These are phyloP conservation scores for Erythrolamprus reginae DNA, from an alignment of 2,113 vertebrate species.

Conservation along the genomic window DNA sequence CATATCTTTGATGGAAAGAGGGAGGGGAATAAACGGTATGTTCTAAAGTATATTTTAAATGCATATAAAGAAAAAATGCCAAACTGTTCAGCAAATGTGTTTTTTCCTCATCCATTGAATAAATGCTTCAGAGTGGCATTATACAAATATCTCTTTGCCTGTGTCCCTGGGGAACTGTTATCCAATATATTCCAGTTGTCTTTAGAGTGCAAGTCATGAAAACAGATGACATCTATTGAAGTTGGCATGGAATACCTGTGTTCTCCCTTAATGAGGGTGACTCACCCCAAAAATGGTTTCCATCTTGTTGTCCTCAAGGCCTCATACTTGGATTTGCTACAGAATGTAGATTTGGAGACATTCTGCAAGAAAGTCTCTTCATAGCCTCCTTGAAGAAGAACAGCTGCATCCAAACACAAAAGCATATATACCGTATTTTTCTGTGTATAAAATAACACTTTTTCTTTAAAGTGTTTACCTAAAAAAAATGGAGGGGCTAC, in stretches of 20 bases:
- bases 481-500: too few relatives aligned
- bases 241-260: not conserved
- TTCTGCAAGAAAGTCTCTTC: too few relatives aligned
- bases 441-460: too few relatives aligned
- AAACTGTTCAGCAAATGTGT: constrained; percentile 39
- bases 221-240: not conserved
- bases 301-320: not conserved
- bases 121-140: constrained; percentile 48
- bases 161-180: not conserved
- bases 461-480: too few relatives aligned
- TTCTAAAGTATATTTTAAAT: constrained; percentile 38
- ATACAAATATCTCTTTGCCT: constrained; percentile 13
- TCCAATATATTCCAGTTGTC: not conserved
- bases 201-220: not conserved
- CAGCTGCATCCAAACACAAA: not conserved
- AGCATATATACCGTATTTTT: too few relatives aligned
- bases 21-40: not conserved
- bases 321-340: too few relatives aligned
- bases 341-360: not conserved
- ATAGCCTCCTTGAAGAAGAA: not conserved
- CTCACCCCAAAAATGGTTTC: not conserved
- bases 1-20: constrained; percentile 12
- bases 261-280: not conserved
- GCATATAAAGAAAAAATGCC: constrained; percentile 15
- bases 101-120: constrained; percentile 36